These are phyloP conservation scores for Baronia brevicornis DNA, from an alignment of 2,888 invertebrate genomes.

Conservation along the genomic window DNA sequence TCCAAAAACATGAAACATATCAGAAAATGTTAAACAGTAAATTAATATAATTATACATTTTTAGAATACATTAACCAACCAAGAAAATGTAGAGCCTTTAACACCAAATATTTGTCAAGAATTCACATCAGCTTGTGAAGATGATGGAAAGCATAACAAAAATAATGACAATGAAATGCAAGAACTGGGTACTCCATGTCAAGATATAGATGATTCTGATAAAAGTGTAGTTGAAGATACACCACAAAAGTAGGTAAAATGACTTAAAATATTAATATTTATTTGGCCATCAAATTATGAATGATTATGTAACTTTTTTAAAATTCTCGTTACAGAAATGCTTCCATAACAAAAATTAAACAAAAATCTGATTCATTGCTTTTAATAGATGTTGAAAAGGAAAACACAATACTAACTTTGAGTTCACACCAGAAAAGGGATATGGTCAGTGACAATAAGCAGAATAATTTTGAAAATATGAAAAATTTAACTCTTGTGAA, in stretches of 20 bases:
- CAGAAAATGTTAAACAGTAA: no score
- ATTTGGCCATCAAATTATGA: neutral
- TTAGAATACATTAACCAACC: constrained; percentile 22
- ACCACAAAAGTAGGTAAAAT: constrained; percentile 57
- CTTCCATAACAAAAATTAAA: constrained; percentile 38
- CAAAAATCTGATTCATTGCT: constrained; percentile 25
- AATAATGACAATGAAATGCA: constrained; percentile 15
- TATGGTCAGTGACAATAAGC: constrained; percentile 7
- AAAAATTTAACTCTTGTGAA: constrained; percentile 34
- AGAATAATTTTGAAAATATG: constrained; percentile 13
- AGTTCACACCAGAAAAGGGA: constrained; percentile 15
- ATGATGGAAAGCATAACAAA: constrained; percentile 14
- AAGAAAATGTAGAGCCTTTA: constrained; percentile 31
- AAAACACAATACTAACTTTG: constrained; percentile 11
- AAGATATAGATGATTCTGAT: constrained; percentile 46
- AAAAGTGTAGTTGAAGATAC: constrained; percentile 65
- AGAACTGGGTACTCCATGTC: constrained; percentile 28
- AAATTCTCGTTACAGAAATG: constrained; percentile 27
- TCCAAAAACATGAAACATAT: constrained; percentile 4
- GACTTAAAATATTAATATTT: neutral
- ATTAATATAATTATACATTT: no score
- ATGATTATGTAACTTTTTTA: constrained; percentile 5
- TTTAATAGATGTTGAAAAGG: constrained; percentile 9
- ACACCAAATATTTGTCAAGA: constrained; percentile 38
- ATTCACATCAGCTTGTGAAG: constrained; percentile 23